Conservation (phyloP, 2,797 vertebrate genomes). For the Chloroceryle amazona region DNA sequence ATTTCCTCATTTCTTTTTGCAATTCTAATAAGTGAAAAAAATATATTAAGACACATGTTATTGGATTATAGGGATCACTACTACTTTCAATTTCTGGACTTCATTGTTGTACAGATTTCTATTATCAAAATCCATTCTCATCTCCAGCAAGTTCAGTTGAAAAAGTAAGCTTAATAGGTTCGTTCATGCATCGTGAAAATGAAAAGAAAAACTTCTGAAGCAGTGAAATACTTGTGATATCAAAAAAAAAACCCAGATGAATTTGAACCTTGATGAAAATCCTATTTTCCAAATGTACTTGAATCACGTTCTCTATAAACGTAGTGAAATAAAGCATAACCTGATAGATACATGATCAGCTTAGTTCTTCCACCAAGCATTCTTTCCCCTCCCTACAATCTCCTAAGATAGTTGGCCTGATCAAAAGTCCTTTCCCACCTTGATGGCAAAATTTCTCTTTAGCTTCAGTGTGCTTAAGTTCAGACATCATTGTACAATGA, state of each 20-base stretch:
- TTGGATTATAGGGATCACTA: slow-evolving; percentile 43
- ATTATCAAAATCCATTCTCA: slow-evolving; percentile 47
- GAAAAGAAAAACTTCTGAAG: slow-evolving; percentile 29
- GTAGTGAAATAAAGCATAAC: neutral
- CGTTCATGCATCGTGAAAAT: neutral
- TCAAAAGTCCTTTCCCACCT: neutral
- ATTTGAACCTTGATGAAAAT: slow-evolving; percentile 23
- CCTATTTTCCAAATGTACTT: neutral
- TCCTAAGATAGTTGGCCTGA: neutral
- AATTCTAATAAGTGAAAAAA: slow-evolving; percentile 63
- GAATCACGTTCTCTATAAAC: neutral
- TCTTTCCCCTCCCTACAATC: accelerated
- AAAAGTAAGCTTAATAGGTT: slow-evolving; percentile 42
- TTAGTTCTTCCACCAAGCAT: neutral
- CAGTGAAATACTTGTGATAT: neutral
- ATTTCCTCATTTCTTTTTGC: neutral
- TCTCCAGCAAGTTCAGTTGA: neutral
- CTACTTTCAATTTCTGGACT: slow-evolving; percentile 48
- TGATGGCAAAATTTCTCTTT: neutral
- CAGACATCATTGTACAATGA: neutral
- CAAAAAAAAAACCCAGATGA: neutral
- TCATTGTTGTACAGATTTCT: slow-evolving; percentile 32
- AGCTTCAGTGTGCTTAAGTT: neutral
- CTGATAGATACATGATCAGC: neutral
- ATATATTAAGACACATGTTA: slow-evolving; percentile 40